Conservation (phyloP, 2,797 vertebrate genomes). For the Helostoma temminkii region DNA sequence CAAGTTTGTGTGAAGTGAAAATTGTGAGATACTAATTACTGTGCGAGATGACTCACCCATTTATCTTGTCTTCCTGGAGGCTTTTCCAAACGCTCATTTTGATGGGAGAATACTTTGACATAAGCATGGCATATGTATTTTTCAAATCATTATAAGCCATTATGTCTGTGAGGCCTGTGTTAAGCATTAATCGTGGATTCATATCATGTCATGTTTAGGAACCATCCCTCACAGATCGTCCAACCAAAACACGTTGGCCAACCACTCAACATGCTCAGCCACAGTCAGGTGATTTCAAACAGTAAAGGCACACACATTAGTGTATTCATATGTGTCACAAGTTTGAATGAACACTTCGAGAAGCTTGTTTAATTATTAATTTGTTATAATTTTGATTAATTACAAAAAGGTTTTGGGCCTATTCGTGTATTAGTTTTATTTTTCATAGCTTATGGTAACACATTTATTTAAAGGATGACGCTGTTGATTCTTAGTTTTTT, state of each 20-base stretch:
- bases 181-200: slow-evolving; percentile 4
- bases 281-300: slow-evolving; percentile 75
- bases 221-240: slow-evolving; percentile 56
- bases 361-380: not conserved
- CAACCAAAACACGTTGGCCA: slow-evolving; percentile 62
- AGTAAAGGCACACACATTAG: not conserved
- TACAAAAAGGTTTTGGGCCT: not conserved
- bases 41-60: slow-evolving; percentile 13
- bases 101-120: slow-evolving; percentile 24
- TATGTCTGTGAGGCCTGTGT: slow-evolving; percentile 2
- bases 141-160: slow-evolving; percentile 6
- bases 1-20: slow-evolving; percentile 7
- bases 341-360: too few relatives aligned
- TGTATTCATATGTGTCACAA: not conserved
- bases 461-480: not conserved
- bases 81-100: slow-evolving; percentile 11
- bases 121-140: slow-evolving; percentile 9
- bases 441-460: not conserved
- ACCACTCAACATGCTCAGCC: slow-evolving; percentile 59
- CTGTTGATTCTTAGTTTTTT: not conserved
- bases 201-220: slow-evolving; percentile 59
- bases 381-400: not conserved
- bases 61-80: slow-evolving; percentile 24
- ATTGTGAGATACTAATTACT: slow-evolving; percentile 21
- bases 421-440: not conserved